Percentiles rank a stretch among this genome's conserved stretches.
phyloP scores from a whole-genome alignment of 2,888 invertebrate species.

The Archaeoteleia sp. region DNA sequence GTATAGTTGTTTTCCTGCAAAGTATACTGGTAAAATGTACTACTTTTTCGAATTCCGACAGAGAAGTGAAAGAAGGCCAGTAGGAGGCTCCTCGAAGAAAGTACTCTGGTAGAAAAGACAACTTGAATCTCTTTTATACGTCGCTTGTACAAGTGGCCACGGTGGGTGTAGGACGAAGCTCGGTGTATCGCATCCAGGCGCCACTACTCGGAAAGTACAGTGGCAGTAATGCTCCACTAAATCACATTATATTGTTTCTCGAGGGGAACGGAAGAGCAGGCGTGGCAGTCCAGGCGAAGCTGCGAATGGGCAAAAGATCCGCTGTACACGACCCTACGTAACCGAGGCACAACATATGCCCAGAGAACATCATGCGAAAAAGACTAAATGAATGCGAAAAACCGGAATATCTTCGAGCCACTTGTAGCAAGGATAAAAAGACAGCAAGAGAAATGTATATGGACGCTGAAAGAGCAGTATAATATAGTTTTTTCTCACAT shows the following conservation, averaged over 20 bases:
- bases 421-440: background rate
- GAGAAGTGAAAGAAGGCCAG: conserved; percentile 1
- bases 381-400: background rate
- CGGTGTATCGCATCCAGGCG: conserved; percentile 61
- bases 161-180: conserved; percentile 36
- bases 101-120: conserved; percentile 18
- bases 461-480: too few relatives aligned
- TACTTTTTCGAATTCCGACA: background rate
- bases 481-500: too few relatives aligned
- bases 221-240: conserved; percentile 72
- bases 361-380: conserved; percentile 1
- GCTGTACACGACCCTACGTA: background rate
- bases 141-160: conserved; percentile 8
- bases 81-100: conserved; percentile 2
- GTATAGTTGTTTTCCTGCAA: background rate
- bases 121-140: conserved; percentile 18
- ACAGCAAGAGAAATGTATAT: background rate
- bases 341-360: background rate
- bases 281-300: conserved; percentile 52
- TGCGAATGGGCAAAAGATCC: conserved; percentile 32
- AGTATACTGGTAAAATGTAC: background rate
- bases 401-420: background rate
- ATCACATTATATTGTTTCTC: conserved; percentile 74
- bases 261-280: conserved; percentile 55
- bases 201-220: conserved; percentile 67